phyloP scores from a whole-genome alignment of 2,888 invertebrate species.

The Julus scandinavius region DNA sequence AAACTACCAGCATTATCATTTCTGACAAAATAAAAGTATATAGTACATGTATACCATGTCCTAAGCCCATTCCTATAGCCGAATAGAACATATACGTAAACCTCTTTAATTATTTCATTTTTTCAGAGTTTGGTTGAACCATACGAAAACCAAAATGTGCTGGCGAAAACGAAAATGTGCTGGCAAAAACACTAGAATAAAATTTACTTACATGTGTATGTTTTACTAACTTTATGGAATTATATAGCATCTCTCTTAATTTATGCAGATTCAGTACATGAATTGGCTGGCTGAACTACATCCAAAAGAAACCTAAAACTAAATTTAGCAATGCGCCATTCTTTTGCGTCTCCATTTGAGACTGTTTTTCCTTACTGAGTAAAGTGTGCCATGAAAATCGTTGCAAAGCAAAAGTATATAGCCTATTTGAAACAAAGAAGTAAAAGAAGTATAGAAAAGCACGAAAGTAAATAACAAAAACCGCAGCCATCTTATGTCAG shows the following conservation, averaged over 20 bases:
- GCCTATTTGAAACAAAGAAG: constrained; percentile 47
- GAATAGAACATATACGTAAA: neutral
- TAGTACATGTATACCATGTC: no score
- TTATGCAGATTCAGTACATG: constrained; percentile 44
- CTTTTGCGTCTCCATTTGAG: constrained; percentile 31
- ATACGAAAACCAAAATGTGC: no score
- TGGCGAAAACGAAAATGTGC: neutral
- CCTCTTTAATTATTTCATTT: neutral
- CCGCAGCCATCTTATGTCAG: constrained; percentile 48
- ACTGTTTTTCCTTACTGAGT: neutral
- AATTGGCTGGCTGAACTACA: neutral
- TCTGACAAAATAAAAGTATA: neutral
- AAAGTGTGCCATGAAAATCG: constrained; percentile 11
- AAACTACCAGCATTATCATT: constrained; percentile 5
- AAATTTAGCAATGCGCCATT: neutral
- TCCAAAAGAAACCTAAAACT: neutral
- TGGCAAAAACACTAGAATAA: neutral
- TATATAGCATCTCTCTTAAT: constrained; percentile 1
- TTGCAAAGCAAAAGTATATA: constrained; percentile 19
- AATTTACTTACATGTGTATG: neutral
- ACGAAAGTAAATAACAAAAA: constrained; percentile 49
- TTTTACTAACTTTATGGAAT: neutral
- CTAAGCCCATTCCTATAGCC: neutral
- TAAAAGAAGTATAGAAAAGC: constrained; percentile 16
- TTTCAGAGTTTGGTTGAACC: no score